phyloP scores from a whole-genome alignment of 2,113 vertebrate genomes.

The Psophia crepitans region DNA sequence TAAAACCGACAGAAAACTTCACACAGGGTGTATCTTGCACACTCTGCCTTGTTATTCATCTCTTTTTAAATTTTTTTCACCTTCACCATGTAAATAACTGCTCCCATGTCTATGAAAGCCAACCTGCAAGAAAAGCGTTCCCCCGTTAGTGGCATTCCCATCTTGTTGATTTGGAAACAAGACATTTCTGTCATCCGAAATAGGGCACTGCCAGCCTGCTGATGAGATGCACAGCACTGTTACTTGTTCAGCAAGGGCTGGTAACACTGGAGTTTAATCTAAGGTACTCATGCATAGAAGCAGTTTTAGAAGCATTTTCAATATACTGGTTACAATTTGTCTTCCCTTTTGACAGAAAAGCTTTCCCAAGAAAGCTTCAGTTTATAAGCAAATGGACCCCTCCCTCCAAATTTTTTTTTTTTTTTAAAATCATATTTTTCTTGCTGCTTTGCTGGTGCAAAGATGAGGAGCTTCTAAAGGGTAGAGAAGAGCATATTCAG shows the following conservation, averaged over 20 bases:
- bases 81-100: background rate
- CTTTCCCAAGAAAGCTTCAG: background rate
- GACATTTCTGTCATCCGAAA: background rate
- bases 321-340: background rate
- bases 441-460: background rate
- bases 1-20: background rate
- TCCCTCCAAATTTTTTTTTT: too few species aligned
- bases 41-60: background rate
- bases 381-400: background rate
- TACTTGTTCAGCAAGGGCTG: background rate
- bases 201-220: background rate
- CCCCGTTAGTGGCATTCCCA: background rate
- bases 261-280: background rate
- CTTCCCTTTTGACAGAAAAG: background rate
- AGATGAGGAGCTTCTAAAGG: background rate
- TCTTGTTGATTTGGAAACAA: background rate
- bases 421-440: background rate
- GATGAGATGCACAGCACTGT: background rate
- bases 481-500: background rate
- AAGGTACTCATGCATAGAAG: background rate
- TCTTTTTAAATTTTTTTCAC: background rate
- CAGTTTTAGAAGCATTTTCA: background rate
- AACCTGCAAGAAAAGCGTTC: background rate
- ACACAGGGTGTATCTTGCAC: background rate
- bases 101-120: fast-evolving